phyloP scores from a whole-genome alignment of 2,797 vertebrate genomes.

The Dallia pectoralis region DNA sequence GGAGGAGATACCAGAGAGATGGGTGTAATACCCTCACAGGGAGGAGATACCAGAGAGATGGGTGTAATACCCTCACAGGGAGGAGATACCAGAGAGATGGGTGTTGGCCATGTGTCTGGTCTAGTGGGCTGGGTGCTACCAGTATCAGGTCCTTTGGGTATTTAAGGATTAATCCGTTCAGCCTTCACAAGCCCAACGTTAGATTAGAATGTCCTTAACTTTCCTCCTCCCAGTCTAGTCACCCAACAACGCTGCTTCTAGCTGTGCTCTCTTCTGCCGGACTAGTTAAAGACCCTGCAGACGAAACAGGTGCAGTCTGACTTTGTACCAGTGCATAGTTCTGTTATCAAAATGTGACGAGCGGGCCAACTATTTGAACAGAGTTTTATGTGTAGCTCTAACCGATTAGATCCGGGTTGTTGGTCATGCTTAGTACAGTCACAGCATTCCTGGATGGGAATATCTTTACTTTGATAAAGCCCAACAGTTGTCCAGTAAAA shows the following conservation, averaged over 20 bases:
- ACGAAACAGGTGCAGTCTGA: slow-evolving; percentile 30
- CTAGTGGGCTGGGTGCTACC: neutral
- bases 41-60: neutral
- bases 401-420: neutral
- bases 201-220: neutral
- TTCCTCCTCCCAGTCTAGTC: neutral
- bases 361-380: neutral
- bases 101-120: neutral
- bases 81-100: neutral
- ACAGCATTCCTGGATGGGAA: neutral
- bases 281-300: neutral
- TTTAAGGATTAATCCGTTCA: neutral
- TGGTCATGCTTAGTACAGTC: neutral
- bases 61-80: neutral
- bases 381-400: neutral
- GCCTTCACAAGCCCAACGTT: neutral
- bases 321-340: slow-evolving; percentile 43
- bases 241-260: neutral
- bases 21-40: neutral
- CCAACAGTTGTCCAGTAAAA: neutral
- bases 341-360: neutral
- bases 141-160: neutral
- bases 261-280: neutral
- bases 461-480: slow-evolving; percentile 3
- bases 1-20: no score